Conservation (phyloP, 2,113 vertebrate species). For the Phainopepla nitens region DNA sequence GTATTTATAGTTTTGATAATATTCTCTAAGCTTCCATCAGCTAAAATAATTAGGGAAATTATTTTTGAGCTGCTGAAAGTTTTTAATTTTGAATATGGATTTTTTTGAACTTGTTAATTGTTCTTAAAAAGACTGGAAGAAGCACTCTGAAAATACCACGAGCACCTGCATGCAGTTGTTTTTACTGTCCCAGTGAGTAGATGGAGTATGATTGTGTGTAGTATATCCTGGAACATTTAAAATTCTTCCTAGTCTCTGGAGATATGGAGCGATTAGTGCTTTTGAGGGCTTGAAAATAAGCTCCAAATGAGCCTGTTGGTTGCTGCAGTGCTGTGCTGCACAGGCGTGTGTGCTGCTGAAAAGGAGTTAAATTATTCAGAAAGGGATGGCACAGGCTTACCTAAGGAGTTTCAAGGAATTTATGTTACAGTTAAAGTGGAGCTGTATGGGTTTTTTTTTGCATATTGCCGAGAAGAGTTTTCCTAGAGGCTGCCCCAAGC, state of each 20-base stretch:
- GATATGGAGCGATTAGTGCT: not conserved
- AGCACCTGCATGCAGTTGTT: not conserved
- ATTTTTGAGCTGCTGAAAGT: not conserved
- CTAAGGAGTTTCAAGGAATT: not conserved
- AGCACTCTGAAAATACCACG: not conserved
- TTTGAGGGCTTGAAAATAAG: not conserved
- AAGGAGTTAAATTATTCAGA: not conserved
- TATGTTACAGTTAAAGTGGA: not conserved
- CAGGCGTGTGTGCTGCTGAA: fast-evolving
- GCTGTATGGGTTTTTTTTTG: not conserved
- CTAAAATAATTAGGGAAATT: not conserved
- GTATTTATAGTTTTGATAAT: not conserved
- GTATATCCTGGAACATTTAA: not conserved
- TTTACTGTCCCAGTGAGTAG: not conserved
- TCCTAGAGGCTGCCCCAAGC: not conserved
- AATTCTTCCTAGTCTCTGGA: not conserved
- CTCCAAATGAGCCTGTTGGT: not conserved
- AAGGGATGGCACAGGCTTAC: not conserved
- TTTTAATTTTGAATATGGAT: not conserved
- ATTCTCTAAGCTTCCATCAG: not conserved
- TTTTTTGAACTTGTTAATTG: not conserved
- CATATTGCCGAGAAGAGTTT: not conserved
- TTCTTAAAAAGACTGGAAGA: not conserved
- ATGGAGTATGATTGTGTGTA: not conserved
- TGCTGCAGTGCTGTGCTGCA: not conserved